A percentile compares a stretch with the other conserved stretches of the same genome.
Evolutionary conservation across 2,113 vertebrate genomes (phyloP).

Genomic region (Taurulus bubalis): DNA sequence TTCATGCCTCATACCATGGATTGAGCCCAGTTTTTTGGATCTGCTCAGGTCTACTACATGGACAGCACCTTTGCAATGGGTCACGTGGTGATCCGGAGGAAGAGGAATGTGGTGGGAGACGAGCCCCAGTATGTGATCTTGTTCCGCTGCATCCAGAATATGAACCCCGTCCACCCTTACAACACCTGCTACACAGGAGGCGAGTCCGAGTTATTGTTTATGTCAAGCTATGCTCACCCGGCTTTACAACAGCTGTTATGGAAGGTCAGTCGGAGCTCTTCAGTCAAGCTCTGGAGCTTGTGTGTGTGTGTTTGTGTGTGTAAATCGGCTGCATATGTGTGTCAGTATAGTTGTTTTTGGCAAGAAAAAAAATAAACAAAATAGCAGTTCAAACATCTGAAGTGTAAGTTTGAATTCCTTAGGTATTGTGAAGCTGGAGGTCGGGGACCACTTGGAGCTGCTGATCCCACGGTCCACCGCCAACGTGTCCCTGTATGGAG

Average conservation of each 20-base stretch:
- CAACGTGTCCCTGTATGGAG: conserved; percentile 90
- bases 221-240: conserved; percentile 9
- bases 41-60: conserved; percentile 89
- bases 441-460: conserved; percentile 92
- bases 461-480: conserved; percentile 90
- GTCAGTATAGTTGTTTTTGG: not conserved
- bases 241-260: conserved; percentile 24
- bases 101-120: conserved; percentile 90
- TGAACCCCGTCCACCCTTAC: conserved; percentile 87
- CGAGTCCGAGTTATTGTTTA: conserved; percentile 71
- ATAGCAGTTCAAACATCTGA: conserved; percentile 6
- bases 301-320: conserved; percentile 5
- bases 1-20: not conserved
- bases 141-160: conserved; percentile 95
- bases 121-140: conserved; percentile 89
- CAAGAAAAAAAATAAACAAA: not conserved
- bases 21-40: conserved; percentile 3
- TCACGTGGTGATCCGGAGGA: conserved; percentile 92
- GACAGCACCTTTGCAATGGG: conserved; percentile 93
- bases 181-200: conserved; percentile 98
- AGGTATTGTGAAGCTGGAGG: conserved; percentile 94
- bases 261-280: conserved; percentile 12
- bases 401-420: conserved; percentile 38
- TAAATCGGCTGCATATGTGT: not conserved
- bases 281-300: not conserved